A percentile compares a stretch with the other conserved stretches of the same genome.
Evolutionary conservation across 2,113 vertebrate species (phyloP).

Genomic region (Zosterops borbonicus): DNA sequence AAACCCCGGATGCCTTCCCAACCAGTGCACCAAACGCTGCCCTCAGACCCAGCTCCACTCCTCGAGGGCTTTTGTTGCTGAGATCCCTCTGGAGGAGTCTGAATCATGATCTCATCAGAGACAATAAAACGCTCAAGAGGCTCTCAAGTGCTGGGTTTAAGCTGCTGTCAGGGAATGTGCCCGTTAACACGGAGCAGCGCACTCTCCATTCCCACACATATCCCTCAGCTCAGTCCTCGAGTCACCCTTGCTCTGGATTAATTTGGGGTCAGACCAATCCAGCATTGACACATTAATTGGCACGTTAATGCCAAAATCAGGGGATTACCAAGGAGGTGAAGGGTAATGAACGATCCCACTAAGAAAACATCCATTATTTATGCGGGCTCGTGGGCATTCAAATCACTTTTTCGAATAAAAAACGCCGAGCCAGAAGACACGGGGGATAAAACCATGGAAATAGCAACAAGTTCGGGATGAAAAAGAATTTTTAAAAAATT

Average conservation of each 20-base stretch:
- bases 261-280: neutral
- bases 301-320: neutral
- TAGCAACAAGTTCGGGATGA: neutral
- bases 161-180: neutral
- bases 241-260: neutral
- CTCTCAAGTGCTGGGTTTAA: neutral
- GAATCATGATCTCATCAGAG: constrained; percentile 13
- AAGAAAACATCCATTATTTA: neutral
- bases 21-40: neutral
- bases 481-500: neutral
- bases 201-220: neutral
- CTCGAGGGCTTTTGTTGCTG: neutral
- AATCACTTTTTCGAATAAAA: neutral
- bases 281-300: neutral
- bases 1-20: neutral
- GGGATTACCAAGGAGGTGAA: neutral
- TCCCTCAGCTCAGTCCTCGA: neutral
- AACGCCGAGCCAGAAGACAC: neutral
- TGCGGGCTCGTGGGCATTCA: neutral
- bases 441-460: neutral
- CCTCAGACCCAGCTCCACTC: neutral
- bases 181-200: neutral
- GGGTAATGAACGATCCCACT: neutral
- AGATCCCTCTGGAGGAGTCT: neutral
- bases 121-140: neutral